Evolutionary conservation across 2,797 vertebrate species (phyloP), one percentile per base, ranked within the genome.

Genomic region (Gambusia yucatana): DNA sequence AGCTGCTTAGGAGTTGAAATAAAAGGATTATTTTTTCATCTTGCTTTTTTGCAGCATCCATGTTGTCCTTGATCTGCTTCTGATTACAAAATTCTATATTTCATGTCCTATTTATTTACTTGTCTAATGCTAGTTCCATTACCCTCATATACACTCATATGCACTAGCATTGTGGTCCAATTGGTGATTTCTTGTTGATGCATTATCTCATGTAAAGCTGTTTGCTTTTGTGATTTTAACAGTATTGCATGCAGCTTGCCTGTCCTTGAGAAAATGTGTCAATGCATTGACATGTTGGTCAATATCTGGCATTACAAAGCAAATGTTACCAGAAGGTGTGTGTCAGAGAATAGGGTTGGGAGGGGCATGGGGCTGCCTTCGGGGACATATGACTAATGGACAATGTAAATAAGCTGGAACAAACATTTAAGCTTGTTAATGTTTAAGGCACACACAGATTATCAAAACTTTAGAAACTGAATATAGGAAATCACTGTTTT

Each of bases 361-460:
- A 11, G 65, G 22, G 65, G 39, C 4, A 13, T 25, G 20, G 9
- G 22, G 4, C 11, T 41, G 65, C 22, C 4, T 41, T 69, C 65
- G 43, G 36, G 65, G 65, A 69, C 39, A 69, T 20, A 14, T 69
- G 65, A 69, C 39, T 69, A n/a, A 69, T 69, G 39, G 65, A n/a
- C 65, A 69, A n/a, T n/a, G 39, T 69, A 43, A 43, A 43, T 69
- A 69, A 43, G 11, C 65, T 69, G 39, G 10, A 20, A 43, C 4
- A 43, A 69, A 43, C 22, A 43, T 69, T 43, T 69, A n/a, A 69
- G 65, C 39, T 41, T 25, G 8, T 20, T 63, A 36, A 67, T 25
- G 10, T 67, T 25, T 14, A 50, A 72, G 44, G 8, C 14, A 47
- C 4, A 48, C 7, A 50, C 7, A 72, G n/a, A 72, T 33, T 30